Percentiles rank a stretch among this genome's conserved stretches.
Evolutionary conservation across 2,113 vertebrate species (phyloP).

Genomic region (Candoia aspera): DNA sequence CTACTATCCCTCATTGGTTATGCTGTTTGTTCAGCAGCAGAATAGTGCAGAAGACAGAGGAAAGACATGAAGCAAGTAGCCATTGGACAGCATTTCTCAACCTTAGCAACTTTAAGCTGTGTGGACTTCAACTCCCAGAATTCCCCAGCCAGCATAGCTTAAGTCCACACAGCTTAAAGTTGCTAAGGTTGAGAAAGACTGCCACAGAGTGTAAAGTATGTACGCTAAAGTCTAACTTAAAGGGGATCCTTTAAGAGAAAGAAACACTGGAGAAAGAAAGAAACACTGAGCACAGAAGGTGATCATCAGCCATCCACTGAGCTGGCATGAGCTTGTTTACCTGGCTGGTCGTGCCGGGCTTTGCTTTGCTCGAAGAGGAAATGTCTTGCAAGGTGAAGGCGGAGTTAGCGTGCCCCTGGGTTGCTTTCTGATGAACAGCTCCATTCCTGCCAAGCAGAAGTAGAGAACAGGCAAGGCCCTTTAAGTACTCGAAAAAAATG

Average conservation of each 20-base stretch:
- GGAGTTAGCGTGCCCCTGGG: constrained; percentile 37
- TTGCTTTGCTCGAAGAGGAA: constrained; percentile 19
- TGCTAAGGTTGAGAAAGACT: too few species aligned
- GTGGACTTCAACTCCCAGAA: too few species aligned
- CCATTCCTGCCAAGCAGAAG: constrained; percentile 34
- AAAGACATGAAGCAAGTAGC: background rate
- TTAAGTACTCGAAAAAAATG: background rate
- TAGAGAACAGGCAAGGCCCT: background rate
- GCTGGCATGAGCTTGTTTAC: constrained; percentile 1
- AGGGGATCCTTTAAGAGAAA: background rate
- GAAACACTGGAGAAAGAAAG: too few species aligned
- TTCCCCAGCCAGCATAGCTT: too few species aligned
- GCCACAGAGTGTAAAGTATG: too few species aligned
- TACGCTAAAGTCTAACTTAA: background rate
- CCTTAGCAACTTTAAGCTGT: too few species aligned
- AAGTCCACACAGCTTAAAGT: too few species aligned
- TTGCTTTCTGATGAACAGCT: background rate
- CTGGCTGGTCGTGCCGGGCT: background rate
- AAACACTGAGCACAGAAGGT: background rate
- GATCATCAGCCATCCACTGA: background rate
- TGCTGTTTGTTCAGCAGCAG: too few species aligned
- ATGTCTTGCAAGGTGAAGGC: constrained; percentile 61
- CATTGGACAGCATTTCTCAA: background rate
- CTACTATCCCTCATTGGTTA: background rate
- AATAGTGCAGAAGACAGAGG: background rate